Evolutionary conservation across 1,140 invertebrate species (phyloP), one percentile per base, ranked within the genome.

Genomic region (Drosophila melanogaster): DNA sequence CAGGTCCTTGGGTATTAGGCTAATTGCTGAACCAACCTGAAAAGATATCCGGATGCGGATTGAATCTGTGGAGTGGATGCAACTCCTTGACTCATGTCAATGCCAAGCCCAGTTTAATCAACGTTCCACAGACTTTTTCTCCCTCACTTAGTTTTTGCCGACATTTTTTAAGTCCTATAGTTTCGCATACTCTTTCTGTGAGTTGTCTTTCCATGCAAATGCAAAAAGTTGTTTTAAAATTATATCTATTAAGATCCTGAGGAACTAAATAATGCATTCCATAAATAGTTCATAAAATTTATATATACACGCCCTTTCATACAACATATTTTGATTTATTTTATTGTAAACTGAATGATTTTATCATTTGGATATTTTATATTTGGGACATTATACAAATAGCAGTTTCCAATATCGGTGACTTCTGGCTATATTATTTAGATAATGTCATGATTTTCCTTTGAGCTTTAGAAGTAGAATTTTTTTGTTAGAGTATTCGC

Each of bases 71-170:
- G 50, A 75, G 56, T 73, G 60, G 64, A 51, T 77, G 53, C 54
- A 69, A 47, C 66, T 70, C 41, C 64, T 56, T 64, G 64, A 19
- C 49, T 56, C 50, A 76, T 81, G 78, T 85, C 77, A 80, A 76
- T 81, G 77, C 65, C 73, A 70, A 74, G 67, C 73, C 56, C 81
- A 77, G 81, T 86, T 85, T 85, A 86, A 85, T 85, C 81, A 85
- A 86, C 81, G 74, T 86, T 74, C 49, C 57, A 58, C 69, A 70
- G 37, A 59, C 58, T 78, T 71, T 61, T 74, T 64, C 30, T 11
- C 57, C 17, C 33, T 33, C 35, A 24, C 40, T 15, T 17, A 14
- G 17, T 60, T 49, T 73, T 37, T 57, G 43, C 38, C 46, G 38
- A n/a, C 40, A 24, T 54, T 50, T 37, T 40, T 40, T 47, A 49